Evolutionary conservation across 2,113 vertebrate genomes (phyloP), one percentile per base, ranked within the genome.

Genomic region (Lathamus discolor): DNA sequence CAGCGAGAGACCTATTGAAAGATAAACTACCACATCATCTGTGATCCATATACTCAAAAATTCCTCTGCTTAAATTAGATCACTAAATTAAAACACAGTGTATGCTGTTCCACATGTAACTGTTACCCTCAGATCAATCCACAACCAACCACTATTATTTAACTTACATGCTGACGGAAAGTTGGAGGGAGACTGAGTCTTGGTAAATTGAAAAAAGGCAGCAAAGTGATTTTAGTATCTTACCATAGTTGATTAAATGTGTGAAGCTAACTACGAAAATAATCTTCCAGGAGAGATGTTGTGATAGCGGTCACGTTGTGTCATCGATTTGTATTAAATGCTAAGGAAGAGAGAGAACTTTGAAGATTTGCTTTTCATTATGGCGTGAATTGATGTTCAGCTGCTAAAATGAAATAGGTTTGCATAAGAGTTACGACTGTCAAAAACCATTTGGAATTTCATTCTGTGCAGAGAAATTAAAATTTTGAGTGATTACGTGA

Each of bases 361-460:
- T 62, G 76, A 95, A 90, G 83, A 86, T 97, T 98, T 97, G 63
- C 77, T 97, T 97, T 97, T 94, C 88, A 97, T 97, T 97, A 94
- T 67, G 63, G 23, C 69, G 39, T 63, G 94, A 97, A 97, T 96
- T 98, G 96, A 94, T 88, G 59, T 96, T 94, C 88, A 93, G 83
- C 87, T 96, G 46, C 84, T 93, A 86, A 97, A 94, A 91, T 55
- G 54, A 95, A 97, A 94, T 92, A 83, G 86, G 93, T 97, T 96
- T 97, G 75, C 63, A n/a, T 95, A 96, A 96, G 92, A 94, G 84
- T 96, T 97, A 81, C 29, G n/a, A 81, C 83, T 97, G 79, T 97
- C 93, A 95, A 37, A 97, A 97, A 92, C 41, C 92, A 96, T 97
- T 97, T 97, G 70, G 79, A 98, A 93, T 95, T 93, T 95, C 39